Evolutionary conservation across 2,888 invertebrate genomes (phyloP).

Genomic region (Parnassius glacialis): DNA sequence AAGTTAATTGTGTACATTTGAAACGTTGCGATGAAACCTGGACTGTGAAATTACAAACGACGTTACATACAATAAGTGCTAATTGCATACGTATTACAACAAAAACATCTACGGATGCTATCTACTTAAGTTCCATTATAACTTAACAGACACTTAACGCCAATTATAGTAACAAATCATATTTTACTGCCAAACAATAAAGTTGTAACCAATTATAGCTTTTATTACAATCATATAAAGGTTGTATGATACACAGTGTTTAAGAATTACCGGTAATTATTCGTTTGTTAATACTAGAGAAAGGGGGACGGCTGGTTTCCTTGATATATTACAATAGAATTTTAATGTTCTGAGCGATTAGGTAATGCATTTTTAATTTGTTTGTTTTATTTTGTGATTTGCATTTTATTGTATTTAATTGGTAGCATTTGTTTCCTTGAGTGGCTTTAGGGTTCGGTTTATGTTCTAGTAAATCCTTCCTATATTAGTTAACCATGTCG

Average conservation of each 20-base stretch:
- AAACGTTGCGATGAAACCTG: slow-evolving; percentile 44
- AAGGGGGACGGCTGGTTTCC: slow-evolving; percentile 60
- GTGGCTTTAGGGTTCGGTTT: slow-evolving; percentile 31
- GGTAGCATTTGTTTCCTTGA: slow-evolving; percentile 52
- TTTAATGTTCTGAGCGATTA: slow-evolving; percentile 64
- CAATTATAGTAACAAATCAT: slow-evolving; percentile 57
- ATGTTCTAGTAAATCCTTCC: background rate
- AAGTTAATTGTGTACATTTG: slow-evolving; percentile 53
- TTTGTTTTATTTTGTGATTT: slow-evolving; percentile 72
- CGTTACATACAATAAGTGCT: slow-evolving; percentile 58
- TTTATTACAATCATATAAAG: slow-evolving; percentile 36
- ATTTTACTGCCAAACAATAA: slow-evolving; percentile 27
- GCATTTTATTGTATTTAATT: slow-evolving; percentile 74
- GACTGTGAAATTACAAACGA: slow-evolving; percentile 56
- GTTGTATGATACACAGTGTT: slow-evolving; percentile 8
- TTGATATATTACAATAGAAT: slow-evolving; percentile 73
- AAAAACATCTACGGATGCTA: slow-evolving; percentile 60
- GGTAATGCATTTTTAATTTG: slow-evolving; percentile 75
- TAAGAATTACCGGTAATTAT: slow-evolving; percentile 10
- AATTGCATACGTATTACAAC: slow-evolving; percentile 61
- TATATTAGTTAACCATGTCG: background rate
- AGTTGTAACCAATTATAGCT: slow-evolving; percentile 29
- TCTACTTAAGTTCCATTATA: slow-evolving; percentile 73
- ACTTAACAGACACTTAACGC: slow-evolving; percentile 75
- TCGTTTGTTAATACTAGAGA: slow-evolving; percentile 42